These are phyloP conservation scores for Himantopus leucocephalus DNA, from an alignment of 2,113 vertebrate species.

Conservation along the genomic window DNA sequence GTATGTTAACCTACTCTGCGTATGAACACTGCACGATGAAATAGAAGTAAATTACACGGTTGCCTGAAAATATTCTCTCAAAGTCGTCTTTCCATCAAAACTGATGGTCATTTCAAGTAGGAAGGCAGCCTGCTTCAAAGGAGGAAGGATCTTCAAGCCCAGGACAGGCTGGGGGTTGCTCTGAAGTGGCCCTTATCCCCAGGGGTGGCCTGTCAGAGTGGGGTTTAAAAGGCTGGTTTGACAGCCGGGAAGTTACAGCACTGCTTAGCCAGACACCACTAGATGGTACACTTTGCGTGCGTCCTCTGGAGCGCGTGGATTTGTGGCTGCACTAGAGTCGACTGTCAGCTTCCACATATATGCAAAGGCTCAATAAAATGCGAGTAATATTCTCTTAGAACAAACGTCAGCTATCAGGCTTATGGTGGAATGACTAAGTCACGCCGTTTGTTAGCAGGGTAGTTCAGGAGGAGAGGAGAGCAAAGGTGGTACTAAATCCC, in stretches of 20 bases:
- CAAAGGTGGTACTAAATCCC: background rate
- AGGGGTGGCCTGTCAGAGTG: background rate
- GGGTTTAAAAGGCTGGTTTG: background rate
- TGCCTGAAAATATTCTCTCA: background rate
- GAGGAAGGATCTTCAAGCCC: background rate
- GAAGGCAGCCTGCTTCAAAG: background rate
- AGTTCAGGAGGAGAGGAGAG: background rate
- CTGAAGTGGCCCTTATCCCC: background rate
- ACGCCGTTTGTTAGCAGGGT: background rate
- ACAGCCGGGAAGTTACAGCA: background rate
- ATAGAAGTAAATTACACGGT: background rate
- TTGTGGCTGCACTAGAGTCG: background rate
- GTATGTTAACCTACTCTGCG: background rate
- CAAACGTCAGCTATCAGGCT: background rate
- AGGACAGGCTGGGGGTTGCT: background rate
- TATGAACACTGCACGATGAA: background rate
- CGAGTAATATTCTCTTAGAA: background rate
- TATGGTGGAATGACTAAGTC: background rate
- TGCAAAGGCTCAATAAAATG: background rate
- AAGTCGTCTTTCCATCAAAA: background rate
- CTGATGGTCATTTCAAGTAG: background rate
- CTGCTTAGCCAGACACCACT: background rate
- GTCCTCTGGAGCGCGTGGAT: fast-evolving
- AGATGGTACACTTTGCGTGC: background rate
- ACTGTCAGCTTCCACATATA: background rate